Base-by-base conservation (phyloP, 2,113 vertebrate species). In the Peromyscus californicus region DNA sequence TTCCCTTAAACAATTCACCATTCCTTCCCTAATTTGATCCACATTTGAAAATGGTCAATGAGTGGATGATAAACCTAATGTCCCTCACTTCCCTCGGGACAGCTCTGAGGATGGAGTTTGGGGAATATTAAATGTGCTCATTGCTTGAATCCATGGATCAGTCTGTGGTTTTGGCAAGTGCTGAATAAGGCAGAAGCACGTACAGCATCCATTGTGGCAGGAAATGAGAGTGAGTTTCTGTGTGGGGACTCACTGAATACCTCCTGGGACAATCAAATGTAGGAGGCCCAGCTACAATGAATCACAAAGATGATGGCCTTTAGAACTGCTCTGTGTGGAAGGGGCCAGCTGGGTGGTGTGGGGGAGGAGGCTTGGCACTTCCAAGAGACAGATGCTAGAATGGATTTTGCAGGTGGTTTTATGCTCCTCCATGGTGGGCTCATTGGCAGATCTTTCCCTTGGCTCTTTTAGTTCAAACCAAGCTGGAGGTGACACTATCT, bases 391-490 rank as follows among this genome's bases (percentile, higher is more conserved):
- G 98, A 98, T 97, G 98, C 95, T 86, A 96, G 84, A 94, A 91
- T 92, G 75, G 59, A 70, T 95, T 97, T 96, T 97, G 89, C 98
- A 97, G 96, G 96, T 96, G 97, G 92, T 97, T 96, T 97, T 97
- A 92, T 97, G 89, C 45, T 96, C 24, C 48, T 90, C 93, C 95
- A 48, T 90, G 95, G 94, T 95, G 95, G 78, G 96, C 31, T 93
- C 39, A n/a, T 97, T 98, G 98, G 97, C 97, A 98, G 31, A 80
- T 86, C n/a, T 91, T 94, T 92, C 87, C n/a, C 31, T 95, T 95
- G 93, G 84, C 94, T 96, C 72, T 86, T 94, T 94, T 48, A 87
- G 33, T 84, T 97, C 79, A 89, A 19, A 79, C 70, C 83, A 24
- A 7, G 78, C 75, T 97, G 16, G 78, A 90, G 91, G 84, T 96